These are phyloP conservation scores for Hycleus phaleratus DNA, from an alignment of 1,140 invertebrate genomes.

Conservation along the genomic window DNA sequence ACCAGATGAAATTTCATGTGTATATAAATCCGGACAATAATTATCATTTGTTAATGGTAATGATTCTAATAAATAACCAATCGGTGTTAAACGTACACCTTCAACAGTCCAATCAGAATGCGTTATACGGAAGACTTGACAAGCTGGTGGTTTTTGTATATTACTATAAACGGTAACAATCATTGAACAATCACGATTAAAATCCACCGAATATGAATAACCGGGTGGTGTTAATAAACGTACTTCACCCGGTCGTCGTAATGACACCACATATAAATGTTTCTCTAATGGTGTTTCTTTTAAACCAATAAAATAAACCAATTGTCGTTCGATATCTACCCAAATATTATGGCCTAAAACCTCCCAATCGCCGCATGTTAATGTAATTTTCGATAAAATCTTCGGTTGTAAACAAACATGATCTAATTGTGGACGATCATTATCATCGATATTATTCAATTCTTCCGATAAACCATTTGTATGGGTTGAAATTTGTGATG, in stretches of 20 bases:
- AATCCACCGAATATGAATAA: conserved; percentile 70
- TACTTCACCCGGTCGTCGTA: conserved; percentile 57
- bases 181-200: conserved; percentile 76
- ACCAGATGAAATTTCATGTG: conserved; percentile 61
- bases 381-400: conserved; percentile 56
- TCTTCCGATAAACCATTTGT: conserved; percentile 45
- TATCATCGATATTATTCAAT: too few species aligned
- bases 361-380: conserved; percentile 79
- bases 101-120: conserved; percentile 57
- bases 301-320: conserved; percentile 77
- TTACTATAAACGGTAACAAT: conserved; percentile 87
- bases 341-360: conserved; percentile 68
- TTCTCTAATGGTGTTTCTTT: conserved; percentile 74
- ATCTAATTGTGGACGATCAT: conserved; percentile 40
- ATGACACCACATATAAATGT: conserved; percentile 73
- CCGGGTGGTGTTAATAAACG: conserved; percentile 65
- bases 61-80: conserved; percentile 64
- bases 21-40: conserved; percentile 66
- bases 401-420: conserved; percentile 50
- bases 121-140: conserved; percentile 69
- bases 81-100: conserved; percentile 54
- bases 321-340: conserved; percentile 61
- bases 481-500: conserved; percentile 44
- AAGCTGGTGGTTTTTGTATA: conserved; percentile 70
- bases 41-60: conserved; percentile 48